These are phyloP conservation scores for Pseudorhombus dupliciocellatus DNA, from an alignment of 2,113 vertebrate genomes.

Conservation along the genomic window DNA sequence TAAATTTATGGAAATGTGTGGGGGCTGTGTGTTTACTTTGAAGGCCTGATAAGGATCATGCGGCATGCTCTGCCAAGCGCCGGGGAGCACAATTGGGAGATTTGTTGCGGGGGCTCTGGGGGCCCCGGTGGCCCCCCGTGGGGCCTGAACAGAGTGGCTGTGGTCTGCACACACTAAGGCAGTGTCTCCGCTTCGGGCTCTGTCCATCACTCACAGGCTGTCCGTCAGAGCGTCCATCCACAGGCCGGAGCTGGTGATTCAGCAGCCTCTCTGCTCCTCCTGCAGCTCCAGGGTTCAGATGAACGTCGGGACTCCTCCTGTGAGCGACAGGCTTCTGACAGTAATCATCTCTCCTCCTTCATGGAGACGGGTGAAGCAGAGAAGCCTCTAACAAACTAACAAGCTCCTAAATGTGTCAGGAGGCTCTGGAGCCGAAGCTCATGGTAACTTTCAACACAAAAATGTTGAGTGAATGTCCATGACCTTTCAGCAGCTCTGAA, in stretches of 20 bases:
- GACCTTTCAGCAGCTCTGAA: no score
- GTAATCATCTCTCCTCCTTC: no score
- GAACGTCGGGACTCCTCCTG: no score
- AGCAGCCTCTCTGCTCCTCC: no score
- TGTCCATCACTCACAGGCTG: constrained; percentile 62
- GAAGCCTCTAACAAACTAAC: no score
- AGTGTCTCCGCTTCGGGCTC: constrained; percentile 58
- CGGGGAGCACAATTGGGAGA: constrained; percentile 70
- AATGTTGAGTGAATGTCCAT: no score
- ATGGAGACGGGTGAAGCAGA: no score
- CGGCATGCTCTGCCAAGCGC: constrained; percentile 52
- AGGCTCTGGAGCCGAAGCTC: no score
- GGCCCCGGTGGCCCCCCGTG: constrained; percentile 46
- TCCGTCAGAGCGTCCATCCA: constrained; percentile 41
- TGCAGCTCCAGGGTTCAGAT: no score
- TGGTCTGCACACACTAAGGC: constrained; percentile 52
- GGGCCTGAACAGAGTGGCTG: constrained; percentile 28
- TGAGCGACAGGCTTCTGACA: no score
- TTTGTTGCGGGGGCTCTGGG: constrained; percentile 57
- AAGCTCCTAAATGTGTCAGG: no score
- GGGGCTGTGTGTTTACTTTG: constrained; percentile 60
- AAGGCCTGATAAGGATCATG: constrained; percentile 68
- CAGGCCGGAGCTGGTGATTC: neutral
- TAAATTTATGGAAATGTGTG: constrained; percentile 67
- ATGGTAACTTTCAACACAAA: no score